phyloP scores from a whole-genome alignment of 2,888 invertebrate genomes.

The Plagiodera versicolora region DNA sequence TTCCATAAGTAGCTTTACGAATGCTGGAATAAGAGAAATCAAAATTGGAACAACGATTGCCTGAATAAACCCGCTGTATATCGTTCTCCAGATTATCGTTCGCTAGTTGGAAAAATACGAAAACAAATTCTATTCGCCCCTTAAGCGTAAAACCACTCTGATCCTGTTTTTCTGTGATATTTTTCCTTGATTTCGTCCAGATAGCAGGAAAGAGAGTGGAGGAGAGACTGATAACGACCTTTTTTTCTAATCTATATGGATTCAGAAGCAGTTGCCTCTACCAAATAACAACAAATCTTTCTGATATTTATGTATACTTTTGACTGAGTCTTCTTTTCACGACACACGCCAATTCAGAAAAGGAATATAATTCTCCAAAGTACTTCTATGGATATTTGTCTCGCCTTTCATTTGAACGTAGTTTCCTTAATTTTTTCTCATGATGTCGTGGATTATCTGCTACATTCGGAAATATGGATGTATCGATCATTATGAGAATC shows the following conservation, averaged over 20 bases:
- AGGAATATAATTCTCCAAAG: slow-evolving; percentile 12
- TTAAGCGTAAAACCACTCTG: slow-evolving; percentile 3
- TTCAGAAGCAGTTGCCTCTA: slow-evolving; percentile 26
- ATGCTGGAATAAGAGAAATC: slow-evolving; percentile 15
- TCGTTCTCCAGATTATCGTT: slow-evolving; percentile 4
- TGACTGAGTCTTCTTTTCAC: slow-evolving; percentile 26
- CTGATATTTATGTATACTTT: slow-evolving; percentile 30
- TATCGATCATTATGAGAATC: no score
- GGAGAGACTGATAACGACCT: slow-evolving; percentile 35
- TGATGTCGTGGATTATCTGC: no score
- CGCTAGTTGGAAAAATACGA: slow-evolving; percentile 17
- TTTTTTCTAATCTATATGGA: slow-evolving; percentile 36
- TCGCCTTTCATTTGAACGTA: no score
- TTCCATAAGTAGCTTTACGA: slow-evolving; percentile 28
- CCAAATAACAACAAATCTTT: slow-evolving; percentile 36
- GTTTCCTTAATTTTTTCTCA: no score
- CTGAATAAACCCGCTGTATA: slow-evolving; percentile 3
- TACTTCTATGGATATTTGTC: slow-evolving; percentile 9
- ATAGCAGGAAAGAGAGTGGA: slow-evolving; percentile 34
- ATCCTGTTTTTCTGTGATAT: slow-evolving; percentile 22
- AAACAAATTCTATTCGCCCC: slow-evolving; percentile 24
- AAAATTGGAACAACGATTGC: slow-evolving; percentile 15
- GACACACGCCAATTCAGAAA: slow-evolving; percentile 17
- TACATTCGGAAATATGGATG: no score
- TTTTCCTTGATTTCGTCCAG: slow-evolving; percentile 39